A percentile compares a stretch with the other conserved stretches of the same genome.
phyloP scores from a whole-genome alignment of 2,113 vertebrate species.

The Mirza zaza region DNA sequence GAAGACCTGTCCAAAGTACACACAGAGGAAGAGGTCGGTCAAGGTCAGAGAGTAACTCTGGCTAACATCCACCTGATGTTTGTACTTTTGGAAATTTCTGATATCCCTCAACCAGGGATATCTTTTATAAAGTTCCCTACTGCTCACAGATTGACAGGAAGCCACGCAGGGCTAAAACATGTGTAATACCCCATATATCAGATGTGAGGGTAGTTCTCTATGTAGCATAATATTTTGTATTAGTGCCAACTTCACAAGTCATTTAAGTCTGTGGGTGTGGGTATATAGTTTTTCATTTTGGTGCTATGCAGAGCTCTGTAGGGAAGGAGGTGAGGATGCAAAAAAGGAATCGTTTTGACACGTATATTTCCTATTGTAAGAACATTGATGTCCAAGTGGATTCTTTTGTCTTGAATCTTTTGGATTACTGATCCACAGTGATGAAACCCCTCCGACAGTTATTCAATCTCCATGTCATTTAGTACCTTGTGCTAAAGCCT shows the following conservation, averaged over 20 bases:
- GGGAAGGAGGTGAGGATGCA: not conserved
- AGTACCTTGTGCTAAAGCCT: not conserved
- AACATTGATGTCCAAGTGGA: not conserved
- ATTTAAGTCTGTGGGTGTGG: not conserved
- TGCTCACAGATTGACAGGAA: conserved; percentile 57
- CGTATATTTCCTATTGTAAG: not conserved
- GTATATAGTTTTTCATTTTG: not conserved
- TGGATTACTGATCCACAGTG: not conserved
- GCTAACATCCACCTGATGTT: not conserved
- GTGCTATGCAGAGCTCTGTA: not conserved
- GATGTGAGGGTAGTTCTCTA: not conserved
- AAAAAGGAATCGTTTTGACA: not conserved
- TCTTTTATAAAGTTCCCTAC: not conserved
- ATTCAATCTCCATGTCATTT: not conserved
- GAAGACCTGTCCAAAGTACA: not conserved
- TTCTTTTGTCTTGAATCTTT: not conserved
- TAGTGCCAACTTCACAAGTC: not conserved
- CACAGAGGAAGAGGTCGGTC: not conserved
- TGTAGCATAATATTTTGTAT: no score
- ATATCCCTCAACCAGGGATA: not conserved
- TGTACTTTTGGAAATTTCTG: conserved; percentile 17
- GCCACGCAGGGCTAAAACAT: conserved; percentile 31
- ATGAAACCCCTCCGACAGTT: not conserved
- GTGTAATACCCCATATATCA: not conserved
- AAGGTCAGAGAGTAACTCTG: not conserved